Evolutionary conservation across 2,113 vertebrate species (phyloP), one percentile per base, ranked within the genome.

Genomic region (Epinephelus lanceolatus): DNA sequence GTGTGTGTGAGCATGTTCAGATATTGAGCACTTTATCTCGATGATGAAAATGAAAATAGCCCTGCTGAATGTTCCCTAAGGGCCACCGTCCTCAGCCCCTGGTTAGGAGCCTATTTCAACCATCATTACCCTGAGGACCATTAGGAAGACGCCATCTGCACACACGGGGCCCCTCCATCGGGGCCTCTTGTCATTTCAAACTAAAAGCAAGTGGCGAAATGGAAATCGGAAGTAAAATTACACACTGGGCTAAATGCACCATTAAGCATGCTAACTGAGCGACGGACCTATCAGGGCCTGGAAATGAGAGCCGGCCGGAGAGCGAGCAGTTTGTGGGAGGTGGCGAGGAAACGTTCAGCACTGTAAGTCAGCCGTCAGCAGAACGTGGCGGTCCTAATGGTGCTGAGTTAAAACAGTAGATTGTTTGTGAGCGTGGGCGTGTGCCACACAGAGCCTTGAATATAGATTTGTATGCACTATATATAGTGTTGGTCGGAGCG

Each of bases 201-300:
- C 88, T 86, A 91, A 93, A 93, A 90, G 90, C 88, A 87, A 88
- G 88, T 78, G 81, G 70, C 63, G 76, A 75, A 91, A 88, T 92
- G 93, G 92, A 95, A 96, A 95, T 93, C 78, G 91, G 95, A 95
- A 95, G 93, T 94, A 94, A 94, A 95, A 95, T 96, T 93, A 95
- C 92, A 94, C 91, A 87, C 87, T 77, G 84, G 85, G 84, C 90
- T 93, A 91, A 92, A 94, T 86, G 93, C 93, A 72, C 88, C 94
- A 95, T 95, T 94, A 94, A 89, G 86, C 91, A 81, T 78, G 83
- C 90, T 90, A 91, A 93, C 92, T 40, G 91, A 91, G 89, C 81
- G 17, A 69, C 47, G 71, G 76, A 81, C 86, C 89, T 83, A 88
- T 91, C 90, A 37, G 85, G 73, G 80, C 72, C 83, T 49, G 86